These are phyloP conservation scores for Phthorimaea operculella DNA, from an alignment of 1,140 invertebrate species.

Conservation along the genomic window DNA sequence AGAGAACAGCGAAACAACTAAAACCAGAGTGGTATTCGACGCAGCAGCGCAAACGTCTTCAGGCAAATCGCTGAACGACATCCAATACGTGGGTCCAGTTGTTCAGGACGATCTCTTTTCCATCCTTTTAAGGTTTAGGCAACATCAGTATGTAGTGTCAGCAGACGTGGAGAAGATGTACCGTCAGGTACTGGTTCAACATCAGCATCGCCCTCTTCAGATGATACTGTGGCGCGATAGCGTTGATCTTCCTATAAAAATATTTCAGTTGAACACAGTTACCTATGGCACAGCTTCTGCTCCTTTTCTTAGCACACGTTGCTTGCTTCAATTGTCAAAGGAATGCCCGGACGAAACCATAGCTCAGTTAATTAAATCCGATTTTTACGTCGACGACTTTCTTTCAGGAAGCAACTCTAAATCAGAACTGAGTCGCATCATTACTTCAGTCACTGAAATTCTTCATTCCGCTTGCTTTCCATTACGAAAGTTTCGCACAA, in stretches of 20 bases:
- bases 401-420: conserved; percentile 7
- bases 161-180: conserved; percentile 47
- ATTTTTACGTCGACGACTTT: conserved; percentile 15
- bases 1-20: conserved; percentile 30
- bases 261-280: conserved; percentile 24
- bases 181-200: conserved; percentile 27
- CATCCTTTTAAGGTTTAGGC: conserved; percentile 34
- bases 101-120: conserved; percentile 48
- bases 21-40: conserved; percentile 47
- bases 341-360: not conserved
- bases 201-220: conserved; percentile 28
- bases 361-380: not conserved
- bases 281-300: conserved; percentile 29
- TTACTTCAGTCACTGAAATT: conserved; percentile 3
- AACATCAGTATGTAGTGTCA: conserved; percentile 28
- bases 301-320: conserved; percentile 16
- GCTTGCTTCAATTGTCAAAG: conserved; percentile 10
- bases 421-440: not conserved
- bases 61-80: conserved; percentile 43
- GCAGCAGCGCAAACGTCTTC: conserved; percentile 34
- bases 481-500: conserved; percentile 22
- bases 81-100: conserved; percentile 37
- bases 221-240: conserved; percentile 26
- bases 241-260: conserved; percentile 12
- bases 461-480: conserved; percentile 8